Conservation (phyloP, 2,113 vertebrate species). For the Psophia crepitans region DNA sequence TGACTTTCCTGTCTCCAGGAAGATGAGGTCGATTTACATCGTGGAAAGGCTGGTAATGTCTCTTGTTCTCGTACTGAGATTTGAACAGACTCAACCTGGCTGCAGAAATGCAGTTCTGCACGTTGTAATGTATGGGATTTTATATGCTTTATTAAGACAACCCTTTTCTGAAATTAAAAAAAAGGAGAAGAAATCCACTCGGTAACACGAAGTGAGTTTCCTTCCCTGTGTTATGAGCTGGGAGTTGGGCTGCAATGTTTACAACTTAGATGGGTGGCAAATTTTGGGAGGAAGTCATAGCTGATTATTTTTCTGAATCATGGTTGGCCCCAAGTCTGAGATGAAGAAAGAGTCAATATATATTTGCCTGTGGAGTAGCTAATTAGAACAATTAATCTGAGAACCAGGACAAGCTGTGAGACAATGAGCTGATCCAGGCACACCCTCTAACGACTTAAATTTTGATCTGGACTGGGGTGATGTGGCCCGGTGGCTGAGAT, state of each 20-base stretch:
- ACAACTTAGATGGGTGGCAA: neutral
- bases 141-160: neutral
- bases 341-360: neutral
- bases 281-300: neutral
- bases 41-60: neutral
- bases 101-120: neutral
- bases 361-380: slow-evolving; percentile 18
- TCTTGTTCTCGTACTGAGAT: neutral
- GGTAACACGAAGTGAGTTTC: neutral
- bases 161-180: neutral
- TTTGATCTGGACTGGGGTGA: neutral
- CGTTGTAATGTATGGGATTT: neutral
- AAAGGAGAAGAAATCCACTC: neutral
- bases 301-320: neutral
- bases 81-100: rapidly evolving
- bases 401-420: neutral
- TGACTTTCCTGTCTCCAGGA: neutral
- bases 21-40: neutral
- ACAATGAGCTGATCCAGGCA: neutral
- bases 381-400: slow-evolving; percentile 42
- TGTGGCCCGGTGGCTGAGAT: neutral
- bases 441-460: neutral
- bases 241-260: neutral
- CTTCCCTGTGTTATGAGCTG: neutral
- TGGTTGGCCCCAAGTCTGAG: neutral